These are phyloP conservation scores for Erebia epiphron DNA, from an alignment of 2,888 invertebrate species.

Conservation along the genomic window DNA sequence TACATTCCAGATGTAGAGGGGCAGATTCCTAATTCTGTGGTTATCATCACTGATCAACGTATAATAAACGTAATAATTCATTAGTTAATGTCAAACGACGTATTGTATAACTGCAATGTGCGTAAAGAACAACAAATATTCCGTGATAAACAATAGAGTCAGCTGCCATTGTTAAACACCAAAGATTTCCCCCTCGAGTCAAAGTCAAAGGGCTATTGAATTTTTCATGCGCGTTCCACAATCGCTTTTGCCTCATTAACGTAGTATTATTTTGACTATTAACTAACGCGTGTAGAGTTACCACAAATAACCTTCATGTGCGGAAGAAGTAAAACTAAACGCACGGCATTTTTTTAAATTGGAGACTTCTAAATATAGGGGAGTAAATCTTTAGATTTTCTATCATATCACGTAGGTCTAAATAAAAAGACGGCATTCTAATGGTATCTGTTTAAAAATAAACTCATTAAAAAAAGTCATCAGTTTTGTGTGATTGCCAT, in stretches of 20 bases:
- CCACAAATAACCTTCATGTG: not conserved
- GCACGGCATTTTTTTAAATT: too few relatives aligned
- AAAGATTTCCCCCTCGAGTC: slow-evolving; percentile 19
- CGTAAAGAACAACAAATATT: slow-evolving; percentile 8
- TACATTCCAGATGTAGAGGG: too few relatives aligned
- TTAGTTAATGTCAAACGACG: slow-evolving; percentile 5
- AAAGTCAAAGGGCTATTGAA: slow-evolving; percentile 33
- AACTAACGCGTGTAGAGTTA: not conserved
- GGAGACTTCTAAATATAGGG: too few relatives aligned
- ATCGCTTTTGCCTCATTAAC: slow-evolving; percentile 32
- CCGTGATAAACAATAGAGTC: slow-evolving; percentile 9
- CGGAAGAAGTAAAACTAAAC: not conserved
- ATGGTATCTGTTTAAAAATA: too few relatives aligned
- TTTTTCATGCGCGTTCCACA: slow-evolving; percentile 35
- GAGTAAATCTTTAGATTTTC: too few relatives aligned
- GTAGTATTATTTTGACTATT: slow-evolving; percentile 19
- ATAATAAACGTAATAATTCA: not conserved
- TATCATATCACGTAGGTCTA: too few relatives aligned
- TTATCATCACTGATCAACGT: too few relatives aligned
- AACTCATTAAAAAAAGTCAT: too few relatives aligned
- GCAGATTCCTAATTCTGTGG: too few relatives aligned
- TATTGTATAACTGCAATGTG: slow-evolving; percentile 6
- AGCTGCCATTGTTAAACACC: slow-evolving; percentile 9
- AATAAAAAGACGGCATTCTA: too few relatives aligned
- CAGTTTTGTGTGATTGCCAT: too few relatives aligned